Percentiles rank a stretch among this genome's conserved stretches.
Evolutionary conservation across 2,797 vertebrate species (phyloP).

Genomic region (Lateolabrax maculatus): DNA sequence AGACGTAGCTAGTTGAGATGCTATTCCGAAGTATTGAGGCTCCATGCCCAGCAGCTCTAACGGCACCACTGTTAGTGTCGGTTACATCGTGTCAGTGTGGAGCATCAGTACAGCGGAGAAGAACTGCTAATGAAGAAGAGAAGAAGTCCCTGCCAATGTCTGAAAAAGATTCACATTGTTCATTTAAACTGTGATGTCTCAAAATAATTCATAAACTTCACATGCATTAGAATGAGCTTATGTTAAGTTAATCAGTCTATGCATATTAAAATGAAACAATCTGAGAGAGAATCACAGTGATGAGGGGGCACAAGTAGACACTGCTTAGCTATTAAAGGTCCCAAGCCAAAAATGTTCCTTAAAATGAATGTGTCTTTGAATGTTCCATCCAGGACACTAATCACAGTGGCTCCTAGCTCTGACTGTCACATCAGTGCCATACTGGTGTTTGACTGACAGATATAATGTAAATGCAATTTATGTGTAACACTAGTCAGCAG

Average conservation of each 20-base stretch:
- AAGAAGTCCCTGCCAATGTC: too few species aligned
- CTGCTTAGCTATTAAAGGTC: too few species aligned
- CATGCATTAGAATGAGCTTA: too few species aligned
- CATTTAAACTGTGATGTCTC: neutral
- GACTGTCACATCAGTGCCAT: neutral
- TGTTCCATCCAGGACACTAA: neutral
- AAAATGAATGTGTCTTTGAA: too few species aligned
- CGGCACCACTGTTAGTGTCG: too few species aligned
- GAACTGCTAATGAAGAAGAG: neutral
- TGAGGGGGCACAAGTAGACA: neutral
- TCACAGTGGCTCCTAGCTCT: neutral
- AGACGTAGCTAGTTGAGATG: too few species aligned
- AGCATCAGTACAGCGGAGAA: neutral
- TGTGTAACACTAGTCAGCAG: neutral
- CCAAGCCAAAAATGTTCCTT: too few species aligned
- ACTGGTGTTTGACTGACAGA: neutral
- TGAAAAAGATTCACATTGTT: neutral
- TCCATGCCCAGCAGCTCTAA: neutral
- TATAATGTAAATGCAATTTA: too few species aligned
- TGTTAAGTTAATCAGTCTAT: too few species aligned
- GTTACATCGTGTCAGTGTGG: neutral
- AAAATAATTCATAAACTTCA: neutral
- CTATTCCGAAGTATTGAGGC: too few species aligned
- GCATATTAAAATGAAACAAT: neutral
- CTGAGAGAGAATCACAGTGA: too few species aligned